These are phyloP conservation scores for Drosophila nasuta DNA, from an alignment of 1,140 invertebrate genomes.

Conservation along the genomic window DNA sequence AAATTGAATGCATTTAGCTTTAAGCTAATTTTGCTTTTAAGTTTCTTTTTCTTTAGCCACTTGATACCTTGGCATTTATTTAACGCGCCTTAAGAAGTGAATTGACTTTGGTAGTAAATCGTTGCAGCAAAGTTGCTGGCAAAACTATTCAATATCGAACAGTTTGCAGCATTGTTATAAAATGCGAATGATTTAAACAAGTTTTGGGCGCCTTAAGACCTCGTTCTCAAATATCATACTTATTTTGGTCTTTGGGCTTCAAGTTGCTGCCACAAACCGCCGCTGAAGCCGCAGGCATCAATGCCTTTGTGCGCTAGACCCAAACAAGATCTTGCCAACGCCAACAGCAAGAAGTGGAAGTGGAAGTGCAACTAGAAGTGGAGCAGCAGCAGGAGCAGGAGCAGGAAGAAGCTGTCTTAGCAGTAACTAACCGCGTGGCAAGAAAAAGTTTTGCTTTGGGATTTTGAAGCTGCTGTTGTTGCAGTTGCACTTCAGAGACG, in stretches of 20 bases:
- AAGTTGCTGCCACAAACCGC: constrained; percentile 31
- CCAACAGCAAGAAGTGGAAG: background rate
- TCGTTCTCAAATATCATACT: constrained; percentile 29
- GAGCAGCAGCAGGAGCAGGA: background rate
- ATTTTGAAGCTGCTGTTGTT: constrained; percentile 58
- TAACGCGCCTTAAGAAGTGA: background rate
- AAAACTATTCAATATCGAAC: constrained; percentile 36
- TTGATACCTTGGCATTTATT: background rate
- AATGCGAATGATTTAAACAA: constrained; percentile 42
- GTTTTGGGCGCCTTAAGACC: constrained; percentile 42
- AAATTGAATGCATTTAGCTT: no score
- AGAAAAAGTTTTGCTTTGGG: constrained; percentile 80
- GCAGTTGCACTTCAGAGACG: constrained; percentile 77
- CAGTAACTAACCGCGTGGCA: constrained; percentile 68
- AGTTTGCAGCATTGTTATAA: constrained; percentile 32
- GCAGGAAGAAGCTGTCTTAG: constrained; percentile 18
- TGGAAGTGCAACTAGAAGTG: background rate
- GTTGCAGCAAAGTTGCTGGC: background rate
- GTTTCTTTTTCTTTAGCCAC: no score
- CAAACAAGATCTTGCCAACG: constrained; percentile 42
- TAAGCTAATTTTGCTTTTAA: background rate
- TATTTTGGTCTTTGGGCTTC: constrained; percentile 25
- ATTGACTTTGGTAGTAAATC: constrained; percentile 6
- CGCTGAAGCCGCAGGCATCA: constrained; percentile 41
- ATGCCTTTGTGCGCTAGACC: constrained; percentile 47